Base-by-base conservation (phyloP, 2,797 vertebrate genomes). In the Eremophila alpestris region DNA sequence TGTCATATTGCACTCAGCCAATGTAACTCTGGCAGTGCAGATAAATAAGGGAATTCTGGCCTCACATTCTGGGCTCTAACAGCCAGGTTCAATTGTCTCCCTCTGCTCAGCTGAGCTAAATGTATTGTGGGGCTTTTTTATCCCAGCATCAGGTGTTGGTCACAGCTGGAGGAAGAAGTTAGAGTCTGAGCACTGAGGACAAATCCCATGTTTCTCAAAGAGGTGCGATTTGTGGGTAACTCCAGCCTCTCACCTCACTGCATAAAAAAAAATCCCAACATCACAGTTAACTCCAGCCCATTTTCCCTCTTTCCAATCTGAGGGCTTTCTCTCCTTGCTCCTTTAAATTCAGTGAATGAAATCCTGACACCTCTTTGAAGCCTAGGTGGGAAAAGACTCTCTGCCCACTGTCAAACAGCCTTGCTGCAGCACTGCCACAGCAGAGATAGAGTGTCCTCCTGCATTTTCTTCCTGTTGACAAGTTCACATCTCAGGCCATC, bases 401-500 rank as follows among this genome's bases (percentile, higher is more conserved):
- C 93, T 98, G 98, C 96, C 96, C 98, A 23, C 97, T 98, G 91
- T 98, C 98, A 13, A 97, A 98, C 94, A 91, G 97, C 55, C 60
- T 60, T 76, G 49, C 41, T 65, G 51, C 54, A 40, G 46, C 95
- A 16, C 95, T 91, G 96, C 98, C 80, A 90, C 98, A 93, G 96
- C 97, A 82, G 97, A 97, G 45, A 97, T 52, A 3, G 86, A 59
- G 91, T 95, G 96, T 89, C 83, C 71, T 97, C 1, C 92, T 98
- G 83, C 97, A 97, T 94, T 97, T 97, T 77, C 96, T 92, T 96
- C 96, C 93, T 41, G 74, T 96, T 65, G 97, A 98, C 95, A 98
- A 97, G 96, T 98, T 98, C 86, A 83, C 48, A 3, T 97, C 97
- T 90, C 97, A 94, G 95, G 94, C 87, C 24, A 95, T 97, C 63